Evolutionary conservation across 2,113 vertebrate genomes (phyloP).

Genomic region (Baryphthengus martii): DNA sequence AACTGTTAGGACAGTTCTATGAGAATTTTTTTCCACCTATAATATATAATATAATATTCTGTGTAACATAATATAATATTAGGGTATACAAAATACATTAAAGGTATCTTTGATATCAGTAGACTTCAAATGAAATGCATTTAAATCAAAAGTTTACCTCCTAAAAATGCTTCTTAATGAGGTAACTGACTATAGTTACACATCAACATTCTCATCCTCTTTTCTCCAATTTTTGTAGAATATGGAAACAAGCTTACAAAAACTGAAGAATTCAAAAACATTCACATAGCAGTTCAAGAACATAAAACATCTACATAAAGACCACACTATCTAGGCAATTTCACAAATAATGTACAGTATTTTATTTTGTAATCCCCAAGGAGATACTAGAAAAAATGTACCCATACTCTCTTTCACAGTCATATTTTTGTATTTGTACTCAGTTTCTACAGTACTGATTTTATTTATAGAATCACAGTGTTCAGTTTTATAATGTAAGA

Average conservation of each 20-base stretch:
- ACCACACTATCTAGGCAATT: background rate
- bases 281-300: background rate
- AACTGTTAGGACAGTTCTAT: background rate
- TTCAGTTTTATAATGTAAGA: background rate
- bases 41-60: background rate
- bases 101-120: background rate
- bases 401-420: background rate
- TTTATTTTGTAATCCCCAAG: background rate
- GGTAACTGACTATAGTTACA: background rate
- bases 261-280: background rate
- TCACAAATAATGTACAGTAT: background rate
- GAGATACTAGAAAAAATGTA: background rate
- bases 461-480: background rate
- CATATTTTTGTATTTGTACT: background rate
- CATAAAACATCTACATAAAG: background rate
- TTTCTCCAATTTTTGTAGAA: background rate
- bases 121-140: background rate
- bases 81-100: background rate
- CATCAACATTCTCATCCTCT: background rate
- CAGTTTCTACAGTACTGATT: background rate
- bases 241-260: background rate
- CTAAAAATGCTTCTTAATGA: background rate
- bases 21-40: background rate
- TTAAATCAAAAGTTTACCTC: background rate
- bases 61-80: background rate